phyloP scores from a whole-genome alignment of 1,140 invertebrate species.

The Steinernema khuongi region DNA sequence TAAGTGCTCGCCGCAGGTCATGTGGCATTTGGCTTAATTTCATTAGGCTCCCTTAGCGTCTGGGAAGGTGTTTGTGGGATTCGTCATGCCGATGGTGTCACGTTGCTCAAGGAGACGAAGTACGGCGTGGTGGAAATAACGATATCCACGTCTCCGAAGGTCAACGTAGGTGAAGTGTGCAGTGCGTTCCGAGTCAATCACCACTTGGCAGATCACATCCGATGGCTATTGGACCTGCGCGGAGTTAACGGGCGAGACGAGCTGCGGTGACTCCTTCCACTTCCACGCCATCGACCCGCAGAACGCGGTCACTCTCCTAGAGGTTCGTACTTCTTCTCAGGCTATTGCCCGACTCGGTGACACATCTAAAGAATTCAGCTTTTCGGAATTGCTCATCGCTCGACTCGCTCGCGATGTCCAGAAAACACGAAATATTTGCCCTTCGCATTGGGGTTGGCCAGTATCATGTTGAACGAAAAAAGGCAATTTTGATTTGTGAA shows the following conservation, averaged over 20 bases:
- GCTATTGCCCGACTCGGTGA: too few relatives aligned
- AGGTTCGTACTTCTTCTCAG: not conserved
- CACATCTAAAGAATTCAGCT: too few relatives aligned
- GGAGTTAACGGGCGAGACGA: not conserved
- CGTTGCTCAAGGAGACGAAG: not conserved
- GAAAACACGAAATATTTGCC: too few relatives aligned
- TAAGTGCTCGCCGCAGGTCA: not conserved
- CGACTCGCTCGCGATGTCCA: too few relatives aligned
- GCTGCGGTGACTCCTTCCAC: not conserved
- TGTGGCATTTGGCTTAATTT: not conserved
- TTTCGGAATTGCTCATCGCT: not conserved
- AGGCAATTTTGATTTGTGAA: too few relatives aligned
- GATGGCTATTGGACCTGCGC: slow-evolving; percentile 3
- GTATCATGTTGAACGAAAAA: too few relatives aligned
- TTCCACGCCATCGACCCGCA: not conserved
- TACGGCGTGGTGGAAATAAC: not conserved
- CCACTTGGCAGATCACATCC: not conserved
- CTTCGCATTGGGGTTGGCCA: too few relatives aligned
- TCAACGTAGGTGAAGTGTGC: not conserved
- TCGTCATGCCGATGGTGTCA: not conserved
- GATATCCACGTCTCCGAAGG: not conserved
- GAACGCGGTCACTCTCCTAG: not conserved
- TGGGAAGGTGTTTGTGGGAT: not conserved
- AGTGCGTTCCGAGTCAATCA: not conserved
- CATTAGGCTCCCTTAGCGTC: not conserved